Evolutionary conservation across 2,888 invertebrate genomes (phyloP), one percentile per base, ranked within the genome.

Genomic region (Tethea ocularis): DNA sequence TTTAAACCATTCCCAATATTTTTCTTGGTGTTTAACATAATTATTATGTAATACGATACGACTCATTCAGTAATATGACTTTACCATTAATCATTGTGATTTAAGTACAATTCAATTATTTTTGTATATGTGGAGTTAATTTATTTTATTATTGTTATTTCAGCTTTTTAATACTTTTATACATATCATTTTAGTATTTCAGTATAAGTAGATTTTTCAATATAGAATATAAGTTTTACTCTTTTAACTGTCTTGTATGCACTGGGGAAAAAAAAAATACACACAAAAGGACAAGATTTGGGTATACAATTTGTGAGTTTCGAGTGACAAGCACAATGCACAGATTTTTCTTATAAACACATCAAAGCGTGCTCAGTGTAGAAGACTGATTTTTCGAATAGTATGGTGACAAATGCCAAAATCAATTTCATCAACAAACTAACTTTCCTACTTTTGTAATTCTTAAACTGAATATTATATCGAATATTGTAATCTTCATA

Each of bases 381-480:
- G 81, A 91, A 92, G 92, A 92, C 92, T 92, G 92, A 91, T 89
- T 89, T 86, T 85, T 84, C 77, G 75, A 82, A 82, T 79, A 78
- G 70, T 72, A 61, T 69, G 68, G 66, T 70, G 67, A 41, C 58
- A 46, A 63, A 77, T 69, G 83, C 83, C 86, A 83, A 88, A 83
- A 75, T 69, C 59, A 66, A 74, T 71, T 69, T 66, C 71, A 75
- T 72, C 66, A 76, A 74, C 72, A 72, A 71, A 80, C n/a, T n/a
- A 70, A 68, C 74, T 75, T 77, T 70, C 66, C 70, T 68, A 69
- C 60, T 60, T 63, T 75, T 56, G 66, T 72, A 72, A 64, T 69
- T 71, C 75, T 77, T 67, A 60, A 68, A 67, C 70, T 66, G 71
- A 64, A 63, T 66, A 23, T 51, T 23, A 23, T 51, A 24, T 53